These are phyloP conservation scores for Platygyra sinensis DNA, from an alignment of 64 coral and sea anemone species.

Conservation along the genomic window DNA sequence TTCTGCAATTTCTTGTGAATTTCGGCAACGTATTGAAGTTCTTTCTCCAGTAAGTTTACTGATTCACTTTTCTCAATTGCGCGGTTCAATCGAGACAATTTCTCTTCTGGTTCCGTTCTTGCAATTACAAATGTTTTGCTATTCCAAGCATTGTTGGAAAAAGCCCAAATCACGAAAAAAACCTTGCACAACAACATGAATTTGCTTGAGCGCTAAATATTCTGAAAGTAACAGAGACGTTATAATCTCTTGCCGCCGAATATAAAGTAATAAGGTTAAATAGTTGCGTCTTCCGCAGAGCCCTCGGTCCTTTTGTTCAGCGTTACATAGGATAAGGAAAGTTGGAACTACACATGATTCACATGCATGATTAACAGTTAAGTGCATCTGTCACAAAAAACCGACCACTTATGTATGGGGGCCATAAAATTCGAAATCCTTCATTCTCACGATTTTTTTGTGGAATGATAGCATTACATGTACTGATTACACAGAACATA, in stretches of 20 bases:
- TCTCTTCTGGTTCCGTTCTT: too few species aligned
- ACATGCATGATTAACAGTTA: too few species aligned
- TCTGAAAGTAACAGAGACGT: too few species aligned
- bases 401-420: slow-evolving; percentile 16
- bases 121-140: not conserved
- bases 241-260: too few species aligned
- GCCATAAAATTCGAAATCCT: slow-evolving; percentile 26
- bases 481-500: slow-evolving; percentile 24
- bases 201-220: not conserved
- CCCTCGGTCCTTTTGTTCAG: too few species aligned
- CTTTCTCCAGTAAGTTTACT: not conserved
- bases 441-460: slow-evolving; percentile 28
- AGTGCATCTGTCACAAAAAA: slow-evolving; percentile 35
- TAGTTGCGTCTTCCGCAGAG: too few species aligned
- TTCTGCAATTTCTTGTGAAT: not conserved
- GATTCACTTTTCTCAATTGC: not conserved
- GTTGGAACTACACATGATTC: too few species aligned
- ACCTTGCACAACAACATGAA: not conserved
- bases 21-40: not conserved
- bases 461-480: slow-evolving; percentile 35
- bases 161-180: not conserved
- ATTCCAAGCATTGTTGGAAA: not conserved
- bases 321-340: too few species aligned
- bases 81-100: too few species aligned
- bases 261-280: too few species aligned